Conservation (phyloP, 2,113 vertebrate species). For the Gorsachius goisagi region DNA sequence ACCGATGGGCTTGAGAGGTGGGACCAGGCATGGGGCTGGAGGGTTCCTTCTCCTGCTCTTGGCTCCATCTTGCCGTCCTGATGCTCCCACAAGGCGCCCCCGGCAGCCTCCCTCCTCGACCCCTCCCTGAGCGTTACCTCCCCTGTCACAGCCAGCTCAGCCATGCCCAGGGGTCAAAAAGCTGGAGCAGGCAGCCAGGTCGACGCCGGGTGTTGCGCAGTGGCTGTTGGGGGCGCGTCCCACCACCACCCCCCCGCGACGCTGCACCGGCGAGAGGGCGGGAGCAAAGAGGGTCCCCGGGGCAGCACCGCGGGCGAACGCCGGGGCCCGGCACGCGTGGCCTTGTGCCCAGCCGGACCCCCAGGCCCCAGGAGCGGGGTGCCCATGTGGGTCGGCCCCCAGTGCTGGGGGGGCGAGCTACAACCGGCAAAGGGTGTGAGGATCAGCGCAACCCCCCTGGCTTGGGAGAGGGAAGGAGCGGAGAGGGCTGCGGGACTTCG, state of each 20-base stretch:
- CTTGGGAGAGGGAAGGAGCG: not conserved
- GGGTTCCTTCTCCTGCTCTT: not conserved
- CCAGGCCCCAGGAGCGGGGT: not conserved
- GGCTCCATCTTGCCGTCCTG: not conserved
- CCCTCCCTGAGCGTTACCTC: not conserved
- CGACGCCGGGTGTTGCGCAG: not conserved
- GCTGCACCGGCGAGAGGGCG: not conserved
- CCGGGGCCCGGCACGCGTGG: rapidly evolving
- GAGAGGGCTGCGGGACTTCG: too few species aligned
- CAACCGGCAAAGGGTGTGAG: rapidly evolving
- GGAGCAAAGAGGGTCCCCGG: rapidly evolving
- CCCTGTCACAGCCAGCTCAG: not conserved
- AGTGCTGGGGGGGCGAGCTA: not conserved
- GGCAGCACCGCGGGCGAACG: not conserved
- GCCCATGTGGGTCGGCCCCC: rapidly evolving
- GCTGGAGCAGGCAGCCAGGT: not conserved
- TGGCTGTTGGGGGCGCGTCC: not conserved
- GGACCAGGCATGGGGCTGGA: not conserved
- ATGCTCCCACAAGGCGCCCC: not conserved
- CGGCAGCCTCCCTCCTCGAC: not conserved
- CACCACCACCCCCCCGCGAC: rapidly evolving
- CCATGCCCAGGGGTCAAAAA: not conserved
- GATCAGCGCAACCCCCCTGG: not conserved
- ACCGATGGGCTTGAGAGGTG: not conserved
- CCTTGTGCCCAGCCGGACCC: rapidly evolving